Percentiles rank a stretch among this genome's conserved stretches.
Conservation (phyloP, 2,113 vertebrate genomes). For the Nymphicus hollandicus region DNA sequence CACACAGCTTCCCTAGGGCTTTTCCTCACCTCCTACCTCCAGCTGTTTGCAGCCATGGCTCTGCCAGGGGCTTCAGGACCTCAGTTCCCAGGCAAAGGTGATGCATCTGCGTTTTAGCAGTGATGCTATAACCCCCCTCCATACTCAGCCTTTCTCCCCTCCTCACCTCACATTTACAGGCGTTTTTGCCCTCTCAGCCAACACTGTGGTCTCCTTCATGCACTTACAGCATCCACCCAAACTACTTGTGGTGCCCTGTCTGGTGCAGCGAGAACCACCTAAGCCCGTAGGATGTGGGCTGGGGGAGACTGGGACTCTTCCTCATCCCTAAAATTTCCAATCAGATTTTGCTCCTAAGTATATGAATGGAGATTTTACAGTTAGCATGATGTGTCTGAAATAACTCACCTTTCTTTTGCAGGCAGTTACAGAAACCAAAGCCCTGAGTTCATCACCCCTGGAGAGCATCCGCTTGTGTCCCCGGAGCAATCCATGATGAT, state of each 20-base stretch:
- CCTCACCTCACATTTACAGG: not conserved
- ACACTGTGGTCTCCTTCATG: not conserved
- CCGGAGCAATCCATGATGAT: not conserved
- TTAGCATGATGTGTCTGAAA: not conserved
- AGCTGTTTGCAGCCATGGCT: not conserved
- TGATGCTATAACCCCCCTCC: rapidly evolving
- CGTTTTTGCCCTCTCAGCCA: not conserved
- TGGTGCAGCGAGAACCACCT: rapidly evolving
- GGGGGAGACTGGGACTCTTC: not conserved
- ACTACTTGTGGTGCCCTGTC: too few species aligned
- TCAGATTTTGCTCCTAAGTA: not conserved
- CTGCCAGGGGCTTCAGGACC: not conserved
- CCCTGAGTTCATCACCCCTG: not conserved
- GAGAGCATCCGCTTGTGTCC: not conserved
- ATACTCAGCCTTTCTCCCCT: not conserved
- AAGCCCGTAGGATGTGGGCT: rapidly evolving
- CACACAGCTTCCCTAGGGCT: not conserved
- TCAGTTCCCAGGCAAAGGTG: not conserved
- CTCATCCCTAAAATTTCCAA: not conserved
- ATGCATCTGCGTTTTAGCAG: not conserved
- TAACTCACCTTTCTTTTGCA: not conserved
- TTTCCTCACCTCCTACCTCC: not conserved
- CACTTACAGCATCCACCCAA: not conserved
- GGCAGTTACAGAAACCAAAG: not conserved
- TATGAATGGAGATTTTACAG: not conserved